Base-by-base conservation (phyloP, 2,113 vertebrate species). In the Cervus canadensis region DNA sequence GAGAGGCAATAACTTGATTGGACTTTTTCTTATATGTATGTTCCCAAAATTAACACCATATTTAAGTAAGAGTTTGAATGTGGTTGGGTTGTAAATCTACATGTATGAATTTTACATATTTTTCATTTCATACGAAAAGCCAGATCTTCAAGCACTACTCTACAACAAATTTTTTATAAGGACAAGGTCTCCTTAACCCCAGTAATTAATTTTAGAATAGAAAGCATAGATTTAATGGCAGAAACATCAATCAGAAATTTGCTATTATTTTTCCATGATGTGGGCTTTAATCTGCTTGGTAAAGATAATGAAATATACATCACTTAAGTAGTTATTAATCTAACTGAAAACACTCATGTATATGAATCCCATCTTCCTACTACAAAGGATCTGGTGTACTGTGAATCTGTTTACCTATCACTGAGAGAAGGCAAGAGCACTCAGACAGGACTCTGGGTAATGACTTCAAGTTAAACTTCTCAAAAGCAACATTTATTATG, bases 401-500 rank as follows among this genome's bases (percentile, higher is more conserved):
- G 30, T 84, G 87, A 45, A 30, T 82, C 82, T 97, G 79, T 64
- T 96, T 89, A 64, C 82, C 96, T 54, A 87, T 40, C 54, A 91
- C 36, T 74, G 83, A 87, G 36, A 95, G n/a, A 52, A 95, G 85
- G 91, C 60, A 93, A 78, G n/a, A 95, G n/a, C 62, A 43, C n/a
- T 90, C 36, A 91, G 21, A 79, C 36, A 89, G 57, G 30, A 90
- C 89, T 93, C 93, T 57, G 43, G 64, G 83, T 40, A 83, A 91
- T 25, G 45, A 93, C 48, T 95, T 87, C 81, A 97, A 94, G 91
- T 94, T 87, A 83, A 89, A 94, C 54, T 94, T 97, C 67, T 94
- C 74, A 92, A 45, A 97, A 93, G 93, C 64, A 91, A 89, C 88
- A 93, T 92, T 89, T 93, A 92, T 92, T 67, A 84, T 76, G 83